A percentile compares a stretch with the other conserved stretches of the same genome.
phyloP scores from a whole-genome alignment of 2,113 vertebrate species.

The Sclerurus mexicanus region DNA sequence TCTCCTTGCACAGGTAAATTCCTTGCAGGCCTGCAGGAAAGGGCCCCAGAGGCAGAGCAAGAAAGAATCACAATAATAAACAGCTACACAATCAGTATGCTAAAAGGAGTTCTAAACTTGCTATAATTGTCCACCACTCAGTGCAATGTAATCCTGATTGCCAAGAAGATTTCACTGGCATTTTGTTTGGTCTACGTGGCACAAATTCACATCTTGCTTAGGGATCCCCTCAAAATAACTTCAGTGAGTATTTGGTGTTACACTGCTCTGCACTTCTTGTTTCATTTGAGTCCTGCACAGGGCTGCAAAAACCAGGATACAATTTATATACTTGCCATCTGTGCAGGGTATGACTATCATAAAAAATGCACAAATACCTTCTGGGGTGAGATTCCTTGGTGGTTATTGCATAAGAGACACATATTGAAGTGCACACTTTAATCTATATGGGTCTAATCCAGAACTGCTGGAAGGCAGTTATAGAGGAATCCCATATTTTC shows the following conservation, averaged over 20 bases:
- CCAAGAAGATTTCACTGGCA: not conserved
- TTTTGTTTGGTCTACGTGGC: not conserved
- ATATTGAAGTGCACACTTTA: not conserved
- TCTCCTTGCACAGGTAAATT: not conserved
- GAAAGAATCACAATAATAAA: not conserved
- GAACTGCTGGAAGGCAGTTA: not conserved
- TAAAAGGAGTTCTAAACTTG: not conserved
- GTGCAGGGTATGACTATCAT: not conserved
- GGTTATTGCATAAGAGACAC: not conserved
- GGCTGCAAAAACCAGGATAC: not conserved
- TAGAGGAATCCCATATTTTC: not conserved
- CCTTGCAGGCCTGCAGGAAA: not conserved
- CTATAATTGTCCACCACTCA: not conserved
- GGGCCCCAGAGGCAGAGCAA: fast-evolving
- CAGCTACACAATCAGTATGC: not conserved
- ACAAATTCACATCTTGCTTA: not conserved
- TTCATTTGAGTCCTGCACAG: not conserved
- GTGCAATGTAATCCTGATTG: not conserved
- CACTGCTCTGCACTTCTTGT: not conserved
- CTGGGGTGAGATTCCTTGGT: constrained; percentile 6
- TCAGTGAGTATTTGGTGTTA: not conserved
- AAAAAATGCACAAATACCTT: constrained; percentile 22
- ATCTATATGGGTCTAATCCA: not conserved
- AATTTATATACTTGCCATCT: not conserved
- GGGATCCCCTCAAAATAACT: not conserved